Evolutionary conservation across 2,888 invertebrate genomes (phyloP).

Genomic region (Sarcophaga caerulescens): DNA sequence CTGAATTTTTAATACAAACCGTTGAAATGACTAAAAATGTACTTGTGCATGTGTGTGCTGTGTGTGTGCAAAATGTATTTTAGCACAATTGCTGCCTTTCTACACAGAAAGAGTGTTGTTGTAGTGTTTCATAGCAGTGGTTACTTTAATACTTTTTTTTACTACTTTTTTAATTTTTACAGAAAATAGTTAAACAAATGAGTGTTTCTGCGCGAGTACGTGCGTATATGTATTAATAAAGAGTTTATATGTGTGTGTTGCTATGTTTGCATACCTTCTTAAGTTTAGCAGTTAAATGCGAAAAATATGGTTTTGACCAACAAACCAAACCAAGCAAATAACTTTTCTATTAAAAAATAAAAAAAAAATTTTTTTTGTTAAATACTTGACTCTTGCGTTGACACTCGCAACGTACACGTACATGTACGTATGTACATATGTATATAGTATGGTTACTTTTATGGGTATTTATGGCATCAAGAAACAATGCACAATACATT

Average conservation of each 20-base stretch:
- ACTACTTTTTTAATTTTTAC: background rate
- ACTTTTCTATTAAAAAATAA: background rate
- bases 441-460: background rate
- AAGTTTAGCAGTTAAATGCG: background rate
- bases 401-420: too few relatives aligned
- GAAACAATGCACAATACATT: background rate
- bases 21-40: conserved; percentile 4
- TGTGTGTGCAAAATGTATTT: conserved; percentile 2
- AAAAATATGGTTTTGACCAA: conserved; percentile 23
- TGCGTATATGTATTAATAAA: background rate
- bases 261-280: background rate
- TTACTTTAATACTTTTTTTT: conserved; percentile 12
- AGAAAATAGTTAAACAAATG: too few relatives aligned
- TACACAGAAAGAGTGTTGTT: background rate
- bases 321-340: background rate
- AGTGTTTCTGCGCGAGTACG: background rate
- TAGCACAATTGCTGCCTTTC: background rate
- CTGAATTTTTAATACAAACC: background rate
- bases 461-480: background rate
- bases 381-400: background rate
- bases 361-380: background rate
- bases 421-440: too few relatives aligned
- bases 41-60: background rate
- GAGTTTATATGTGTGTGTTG: background rate
- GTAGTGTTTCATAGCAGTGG: background rate